These are phyloP conservation scores for Xylota segnis DNA, from an alignment of 2,888 invertebrate genomes.

Conservation along the genomic window DNA sequence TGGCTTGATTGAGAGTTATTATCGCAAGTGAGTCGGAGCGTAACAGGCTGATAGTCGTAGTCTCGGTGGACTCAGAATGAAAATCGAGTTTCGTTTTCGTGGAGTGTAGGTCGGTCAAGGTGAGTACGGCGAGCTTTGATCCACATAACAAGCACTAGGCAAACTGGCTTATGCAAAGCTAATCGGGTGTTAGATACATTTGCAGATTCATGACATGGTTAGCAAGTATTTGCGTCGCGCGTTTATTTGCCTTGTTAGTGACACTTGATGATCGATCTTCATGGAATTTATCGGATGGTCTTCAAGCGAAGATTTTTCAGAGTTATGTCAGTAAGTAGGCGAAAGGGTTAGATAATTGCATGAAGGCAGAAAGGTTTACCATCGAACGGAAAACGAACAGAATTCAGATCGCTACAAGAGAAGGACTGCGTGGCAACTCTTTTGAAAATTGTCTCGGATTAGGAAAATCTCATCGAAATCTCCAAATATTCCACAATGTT, in stretches of 20 bases:
- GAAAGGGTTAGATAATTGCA: not conserved
- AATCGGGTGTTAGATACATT: not conserved
- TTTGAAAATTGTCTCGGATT: too few relatives aligned
- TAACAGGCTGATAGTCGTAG: not conserved
- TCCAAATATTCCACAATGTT: too few relatives aligned
- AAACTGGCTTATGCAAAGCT: not conserved
- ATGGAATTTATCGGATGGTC: too few relatives aligned
- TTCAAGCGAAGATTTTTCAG: not conserved
- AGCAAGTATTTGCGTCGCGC: not conserved
- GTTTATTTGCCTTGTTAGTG: not conserved
- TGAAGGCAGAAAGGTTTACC: too few relatives aligned
- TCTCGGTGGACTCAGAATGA: constrained; percentile 25
- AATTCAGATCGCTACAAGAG: too few relatives aligned
- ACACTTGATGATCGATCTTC: not conserved
- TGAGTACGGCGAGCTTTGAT: not conserved
- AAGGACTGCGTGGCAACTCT: too few relatives aligned
- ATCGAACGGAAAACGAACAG: too few relatives aligned
- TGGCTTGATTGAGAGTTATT: not conserved
- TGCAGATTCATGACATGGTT: not conserved
- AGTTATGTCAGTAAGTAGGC: not conserved
- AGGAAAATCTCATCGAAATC: too few relatives aligned
- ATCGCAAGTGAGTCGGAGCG: not conserved
- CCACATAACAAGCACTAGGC: not conserved
- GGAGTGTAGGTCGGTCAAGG: constrained; percentile 44
- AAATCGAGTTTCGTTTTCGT: constrained; percentile 29